Base-by-base conservation (phyloP, 2,888 invertebrate genomes). In the Trichacis sp. region DNA sequence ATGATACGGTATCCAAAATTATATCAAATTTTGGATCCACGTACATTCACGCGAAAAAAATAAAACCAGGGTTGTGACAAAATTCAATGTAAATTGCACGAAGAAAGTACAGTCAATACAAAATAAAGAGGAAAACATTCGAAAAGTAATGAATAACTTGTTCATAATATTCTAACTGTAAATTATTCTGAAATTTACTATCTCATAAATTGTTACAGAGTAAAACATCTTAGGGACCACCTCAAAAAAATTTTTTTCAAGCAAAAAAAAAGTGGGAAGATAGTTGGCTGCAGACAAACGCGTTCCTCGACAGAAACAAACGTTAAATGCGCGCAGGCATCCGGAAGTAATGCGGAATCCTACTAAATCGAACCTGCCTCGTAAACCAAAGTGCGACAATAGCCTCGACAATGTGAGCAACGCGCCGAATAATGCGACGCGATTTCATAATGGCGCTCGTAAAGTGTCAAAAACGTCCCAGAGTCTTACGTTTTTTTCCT, bases 271-370 rank as follows among this genome's bases (percentile, higher is more conserved):
- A n/a, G 43, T 51, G 57, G 64, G 56, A 57, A 56, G 58, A 30
- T 51, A 40, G 45, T 45, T 46, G 42, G 48, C 33, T 58, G 57
- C 54, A 54, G 61, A 65, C 59, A n/a, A 61, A 48, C 56, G 59
- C 19, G 50, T 45, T 43, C 48, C 50, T 63, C 59, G n/a, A 46
- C 59, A 71, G 78, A 79, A 77, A 78, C 79, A 79, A 79, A 77
- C 72, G 73, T 76, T 73, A 74, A 81, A 80, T 70, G 75, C 65
- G 72, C 57, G 64, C 78, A 76, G 71, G 75, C 75, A 80, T 56
- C 73, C 75, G 83, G 80, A 83, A 83, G 77, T 83, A 82, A 83
- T 77, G 60, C 67, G 70, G 57, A 72, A 59, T 60, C 48, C 62
- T 60, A 59, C 60, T 55, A 65, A 75, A 73, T 73, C 71, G 71